Evolutionary conservation across 2,113 vertebrate genomes (phyloP).

Genomic region (Dolichallabes microphthalmus): DNA sequence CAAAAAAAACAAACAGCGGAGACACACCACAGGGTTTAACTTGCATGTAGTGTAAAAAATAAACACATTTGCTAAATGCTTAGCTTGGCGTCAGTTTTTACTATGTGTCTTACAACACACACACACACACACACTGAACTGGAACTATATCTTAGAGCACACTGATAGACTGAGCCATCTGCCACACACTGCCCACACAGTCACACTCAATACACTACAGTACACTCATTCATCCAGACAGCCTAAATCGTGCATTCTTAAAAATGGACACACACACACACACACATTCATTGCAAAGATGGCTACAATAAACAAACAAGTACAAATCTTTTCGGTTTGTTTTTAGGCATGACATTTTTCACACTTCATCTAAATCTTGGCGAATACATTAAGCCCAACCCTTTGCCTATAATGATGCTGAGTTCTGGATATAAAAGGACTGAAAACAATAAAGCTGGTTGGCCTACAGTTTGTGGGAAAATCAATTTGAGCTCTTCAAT

Average conservation of each 20-base stretch:
- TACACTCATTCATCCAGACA: slow-evolving; percentile 1
- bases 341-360: not conserved
- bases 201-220: not conserved
- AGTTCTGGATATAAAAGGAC: not conserved
- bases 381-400: not conserved
- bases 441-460: not conserved
- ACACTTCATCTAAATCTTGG: not conserved
- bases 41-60: not conserved
- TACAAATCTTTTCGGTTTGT: not conserved
- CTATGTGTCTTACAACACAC: not conserved
- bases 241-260: not conserved
- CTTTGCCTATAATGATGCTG: not conserved
- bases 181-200: slow-evolving; percentile 17
- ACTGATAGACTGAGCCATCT: slow-evolving; percentile 45
- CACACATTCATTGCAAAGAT: not conserved
- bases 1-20: not conserved
- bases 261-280: not conserved
- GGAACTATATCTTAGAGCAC: slow-evolving; percentile 18
- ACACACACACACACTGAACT: not conserved
- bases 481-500: slow-evolving; percentile 1
- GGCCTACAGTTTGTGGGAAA: not conserved
- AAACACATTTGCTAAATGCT: not conserved
- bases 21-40: not conserved
- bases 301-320: not conserved
- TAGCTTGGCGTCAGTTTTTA: not conserved